phyloP scores from a whole-genome alignment of 2,113 vertebrate genomes.

The Pseudolaguvia tuberculata region DNA sequence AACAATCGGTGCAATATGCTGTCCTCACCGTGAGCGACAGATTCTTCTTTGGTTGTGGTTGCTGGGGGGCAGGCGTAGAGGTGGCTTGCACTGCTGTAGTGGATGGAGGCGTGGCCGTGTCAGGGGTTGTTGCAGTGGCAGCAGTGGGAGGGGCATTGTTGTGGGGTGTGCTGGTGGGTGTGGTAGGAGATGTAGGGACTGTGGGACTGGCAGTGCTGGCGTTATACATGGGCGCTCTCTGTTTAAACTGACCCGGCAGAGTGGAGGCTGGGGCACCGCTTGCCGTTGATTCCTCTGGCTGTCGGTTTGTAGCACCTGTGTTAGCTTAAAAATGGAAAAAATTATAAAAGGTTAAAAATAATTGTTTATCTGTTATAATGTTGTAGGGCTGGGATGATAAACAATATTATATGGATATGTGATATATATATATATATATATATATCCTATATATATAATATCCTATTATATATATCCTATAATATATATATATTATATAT shows the following conservation, averaged over 20 bases:
- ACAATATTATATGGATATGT: too few relatives aligned
- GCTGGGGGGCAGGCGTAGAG: conserved; percentile 57
- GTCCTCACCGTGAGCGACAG: conserved; percentile 85
- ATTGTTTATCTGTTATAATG: background rate
- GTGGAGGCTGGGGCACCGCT: conserved; percentile 66
- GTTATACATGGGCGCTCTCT: conserved; percentile 92
- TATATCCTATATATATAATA: too few relatives aligned
- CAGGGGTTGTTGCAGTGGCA: conserved; percentile 73
- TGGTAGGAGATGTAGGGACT: conserved; percentile 74
- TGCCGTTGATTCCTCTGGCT: conserved; percentile 79
- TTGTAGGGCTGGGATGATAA: too few relatives aligned
- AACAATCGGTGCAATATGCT: background rate
- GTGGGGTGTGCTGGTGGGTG: conserved; percentile 79
- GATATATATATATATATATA: too few relatives aligned
- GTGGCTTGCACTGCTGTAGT: conserved; percentile 63
- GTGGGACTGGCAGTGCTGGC: conserved; percentile 78
- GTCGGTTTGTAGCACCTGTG: conserved; percentile 79
- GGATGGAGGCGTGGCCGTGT: conserved; percentile 66
- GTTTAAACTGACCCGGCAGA: conserved; percentile 89
- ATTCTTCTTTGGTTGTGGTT: conserved; percentile 82
- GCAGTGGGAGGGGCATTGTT: conserved; percentile 74
- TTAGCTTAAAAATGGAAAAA: conserved; percentile 47
- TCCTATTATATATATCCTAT: too few relatives aligned
- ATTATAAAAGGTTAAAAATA: background rate
- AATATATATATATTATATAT: too few relatives aligned